phyloP scores from a whole-genome alignment of 2,797 vertebrate genomes.

The Tinamus major region DNA sequence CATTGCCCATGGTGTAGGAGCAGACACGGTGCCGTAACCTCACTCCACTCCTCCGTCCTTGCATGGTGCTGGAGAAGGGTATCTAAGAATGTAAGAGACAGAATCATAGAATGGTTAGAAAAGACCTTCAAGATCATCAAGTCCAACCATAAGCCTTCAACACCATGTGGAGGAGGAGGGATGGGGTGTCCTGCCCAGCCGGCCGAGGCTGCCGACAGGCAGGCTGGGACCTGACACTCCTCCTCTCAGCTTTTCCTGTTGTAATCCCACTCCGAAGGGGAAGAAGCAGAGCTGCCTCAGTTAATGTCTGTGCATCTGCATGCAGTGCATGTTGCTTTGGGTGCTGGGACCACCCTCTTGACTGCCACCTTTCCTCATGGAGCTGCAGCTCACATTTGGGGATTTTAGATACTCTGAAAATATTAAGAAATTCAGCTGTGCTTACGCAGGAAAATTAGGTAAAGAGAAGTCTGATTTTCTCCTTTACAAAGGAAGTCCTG shows the following conservation, averaged over 20 bases:
- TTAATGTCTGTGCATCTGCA: background rate
- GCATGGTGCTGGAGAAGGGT: background rate
- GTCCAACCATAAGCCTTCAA: no score
- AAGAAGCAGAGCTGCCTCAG: background rate
- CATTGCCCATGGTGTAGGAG: accelerated
- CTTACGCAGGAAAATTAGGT: background rate
- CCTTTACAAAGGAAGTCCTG: background rate
- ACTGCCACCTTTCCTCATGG: background rate
- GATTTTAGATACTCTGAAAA: slow-evolving; percentile 19
- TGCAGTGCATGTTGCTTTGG: background rate
- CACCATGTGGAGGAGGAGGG: background rate
- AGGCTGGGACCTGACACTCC: background rate
- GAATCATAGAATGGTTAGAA: no score
- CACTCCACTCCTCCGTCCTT: background rate
- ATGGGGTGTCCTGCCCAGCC: background rate
- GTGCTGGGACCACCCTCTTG: background rate
- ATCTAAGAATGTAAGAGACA: no score
- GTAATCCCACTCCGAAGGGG: background rate
- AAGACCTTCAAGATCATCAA: no score
- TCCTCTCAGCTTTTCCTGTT: background rate
- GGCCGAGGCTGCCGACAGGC: background rate
- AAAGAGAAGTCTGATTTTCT: background rate
- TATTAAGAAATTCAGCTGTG: slow-evolving; percentile 31
- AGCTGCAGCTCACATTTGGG: background rate
- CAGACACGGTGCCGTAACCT: background rate